Evolutionary conservation across 2,888 invertebrate species (phyloP), one percentile per base, ranked within the genome.

Genomic region (Lymantria dispar): DNA sequence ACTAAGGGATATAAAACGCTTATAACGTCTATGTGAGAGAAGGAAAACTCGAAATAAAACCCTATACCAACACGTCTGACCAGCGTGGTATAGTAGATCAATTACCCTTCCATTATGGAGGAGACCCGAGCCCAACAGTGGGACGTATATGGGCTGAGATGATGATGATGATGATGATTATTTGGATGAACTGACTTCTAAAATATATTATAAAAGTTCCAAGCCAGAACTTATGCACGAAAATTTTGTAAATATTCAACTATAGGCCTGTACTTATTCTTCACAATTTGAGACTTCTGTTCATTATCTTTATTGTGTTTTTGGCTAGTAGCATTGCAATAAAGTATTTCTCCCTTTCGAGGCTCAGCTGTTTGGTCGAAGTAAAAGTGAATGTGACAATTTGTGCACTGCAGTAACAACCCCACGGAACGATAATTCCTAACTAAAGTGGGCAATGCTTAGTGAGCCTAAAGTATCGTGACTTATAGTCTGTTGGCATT

Each of bases 321-420:
- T 38, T 36, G 39, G 45, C 48, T 33, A 51, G 46, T 50, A 53
- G 52, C 55, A 63, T 50, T 69, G 68, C 72, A 75, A 78, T 80
- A 83, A 78, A 77, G 62, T 69, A 70, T 61, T 60, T 66, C 68
- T 74, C 75, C 75, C 70, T 69, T 47, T 58, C 56, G 50, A 65
- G 77, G 60, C 82, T 62, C 86, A 87, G 82, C 79, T 86, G 86
- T 62, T 70, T 56, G 69, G 68, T 62, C 68, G 62, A 63, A 60
- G 64, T 54, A 64, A 70, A 68, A 85, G 85, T 85, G 73, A 72
- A 76, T 74, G 66, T 56, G 60, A 58, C 80, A 80, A 83, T 86
- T 67, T 61, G 55, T 52, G 58, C 59, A 47, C 54, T 60, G 42
- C 62, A 54, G 51, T 45, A 62, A 52, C 67, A 64, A 52, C 57